Evolutionary conservation across 2,113 vertebrate genomes (phyloP).

Genomic region (Emydura subglobosa): DNA sequence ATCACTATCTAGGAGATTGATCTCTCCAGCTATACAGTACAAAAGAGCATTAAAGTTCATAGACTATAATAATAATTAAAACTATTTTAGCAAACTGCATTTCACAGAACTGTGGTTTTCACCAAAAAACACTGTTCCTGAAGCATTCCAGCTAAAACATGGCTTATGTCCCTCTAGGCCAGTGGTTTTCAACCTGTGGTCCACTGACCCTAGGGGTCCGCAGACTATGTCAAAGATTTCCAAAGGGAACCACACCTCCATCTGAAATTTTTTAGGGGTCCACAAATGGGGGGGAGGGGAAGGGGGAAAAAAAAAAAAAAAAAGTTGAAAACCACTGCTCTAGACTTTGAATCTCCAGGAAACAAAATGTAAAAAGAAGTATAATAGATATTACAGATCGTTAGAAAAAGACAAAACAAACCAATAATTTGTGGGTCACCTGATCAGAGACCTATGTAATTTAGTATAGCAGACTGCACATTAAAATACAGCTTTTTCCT

Average conservation of each 20-base stretch:
- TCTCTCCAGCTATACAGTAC: slow-evolving; percentile 76
- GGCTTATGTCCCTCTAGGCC: neutral
- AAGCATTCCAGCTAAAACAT: neutral
- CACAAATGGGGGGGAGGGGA: too few relatives aligned
- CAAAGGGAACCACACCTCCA: too few relatives aligned
- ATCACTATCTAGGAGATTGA: slow-evolving; percentile 80
- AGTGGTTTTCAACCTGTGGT: too few relatives aligned
- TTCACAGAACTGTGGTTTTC: neutral
- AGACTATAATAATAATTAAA: neutral
- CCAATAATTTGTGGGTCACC: neutral
- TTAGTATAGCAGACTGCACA: neutral
- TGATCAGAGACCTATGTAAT: neutral
- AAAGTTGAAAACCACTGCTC: neutral
- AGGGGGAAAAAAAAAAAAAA: too few relatives aligned
- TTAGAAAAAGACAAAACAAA: neutral
- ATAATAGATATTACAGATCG: neutral
- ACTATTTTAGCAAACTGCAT: neutral
- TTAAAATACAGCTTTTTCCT: neutral
- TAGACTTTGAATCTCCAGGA: neutral
- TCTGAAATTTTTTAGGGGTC: too few relatives aligned
- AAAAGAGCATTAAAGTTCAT: neutral
- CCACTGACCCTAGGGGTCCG: too few relatives aligned
- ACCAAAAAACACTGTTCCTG: neutral
- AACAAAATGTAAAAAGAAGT: neutral
- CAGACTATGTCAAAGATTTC: too few relatives aligned